phyloP scores from a whole-genome alignment of 2,888 invertebrate species.

The Ganaspis brasiliensis region DNA sequence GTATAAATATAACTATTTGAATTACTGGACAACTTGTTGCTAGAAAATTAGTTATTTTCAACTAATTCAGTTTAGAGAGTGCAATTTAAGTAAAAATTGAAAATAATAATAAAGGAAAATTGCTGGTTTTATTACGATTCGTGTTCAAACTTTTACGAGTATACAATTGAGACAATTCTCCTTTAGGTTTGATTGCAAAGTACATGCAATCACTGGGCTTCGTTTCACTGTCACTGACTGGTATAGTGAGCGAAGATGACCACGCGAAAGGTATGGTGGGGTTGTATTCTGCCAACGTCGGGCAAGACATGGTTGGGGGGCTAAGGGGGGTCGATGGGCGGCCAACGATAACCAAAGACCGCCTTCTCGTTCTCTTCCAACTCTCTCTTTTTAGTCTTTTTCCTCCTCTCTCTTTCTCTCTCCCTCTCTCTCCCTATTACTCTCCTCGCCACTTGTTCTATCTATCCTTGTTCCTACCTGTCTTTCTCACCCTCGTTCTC shows the following conservation, averaged over 20 bases:
- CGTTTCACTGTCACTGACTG: slow-evolving; percentile 51
- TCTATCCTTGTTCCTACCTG: slow-evolving; percentile 60
- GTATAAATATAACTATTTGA: no score
- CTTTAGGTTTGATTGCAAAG: background rate
- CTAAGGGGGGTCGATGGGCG: slow-evolving; percentile 75
- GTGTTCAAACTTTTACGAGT: no score
- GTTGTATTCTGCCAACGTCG: slow-evolving; percentile 54
- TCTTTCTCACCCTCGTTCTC: slow-evolving; percentile 68
- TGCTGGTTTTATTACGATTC: no score
- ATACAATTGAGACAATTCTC: no score
- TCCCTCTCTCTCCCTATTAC: slow-evolving; percentile 58
- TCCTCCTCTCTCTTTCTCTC: slow-evolving; percentile 58
- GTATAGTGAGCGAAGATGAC: slow-evolving; percentile 55
- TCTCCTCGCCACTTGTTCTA: slow-evolving; percentile 57
- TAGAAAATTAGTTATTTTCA: no score
- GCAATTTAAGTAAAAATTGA: no score
- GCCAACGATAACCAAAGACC: slow-evolving; percentile 75
- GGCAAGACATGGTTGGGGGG: slow-evolving; percentile 63
- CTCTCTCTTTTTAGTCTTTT: slow-evolving; percentile 58
- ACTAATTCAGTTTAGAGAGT: no score
- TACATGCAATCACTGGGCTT: slow-evolving; percentile 48
- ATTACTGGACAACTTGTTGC: no score
- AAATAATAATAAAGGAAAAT: no score
- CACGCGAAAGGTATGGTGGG: slow-evolving; percentile 61
- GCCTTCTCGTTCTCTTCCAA: slow-evolving; percentile 73